Evolutionary conservation across 92 coral and sea anemone genomes (phyloP).

Genomic region (Porites lobata): DNA sequence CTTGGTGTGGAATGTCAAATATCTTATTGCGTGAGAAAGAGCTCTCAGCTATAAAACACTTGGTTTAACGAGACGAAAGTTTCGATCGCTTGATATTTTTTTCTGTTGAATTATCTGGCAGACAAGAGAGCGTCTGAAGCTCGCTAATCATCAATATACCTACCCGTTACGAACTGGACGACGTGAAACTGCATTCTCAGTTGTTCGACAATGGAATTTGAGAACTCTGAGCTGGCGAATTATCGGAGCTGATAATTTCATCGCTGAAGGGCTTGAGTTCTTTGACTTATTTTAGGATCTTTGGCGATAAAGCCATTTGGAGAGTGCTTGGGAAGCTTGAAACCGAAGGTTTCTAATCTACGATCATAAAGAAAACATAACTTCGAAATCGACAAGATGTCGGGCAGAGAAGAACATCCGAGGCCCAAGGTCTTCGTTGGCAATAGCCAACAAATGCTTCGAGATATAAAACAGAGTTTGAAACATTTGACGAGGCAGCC

Average conservation of each 20-base stretch:
- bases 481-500: conserved; percentile 88
- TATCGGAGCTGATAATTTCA: conserved; percentile 40
- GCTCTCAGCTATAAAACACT: conserved; percentile 4
- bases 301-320: conserved; percentile 36
- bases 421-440: conserved; percentile 76
- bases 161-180: conserved; percentile 16
- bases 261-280: conserved; percentile 59
- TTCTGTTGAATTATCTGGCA: conserved; percentile 3
- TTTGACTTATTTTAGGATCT: conserved; percentile 47
- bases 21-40: conserved; percentile 53
- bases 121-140: conserved; percentile 34
- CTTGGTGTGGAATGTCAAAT: conserved; percentile 55
- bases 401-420: conserved; percentile 35
- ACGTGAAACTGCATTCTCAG: conserved; percentile 50
- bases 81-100: conserved; percentile 27
- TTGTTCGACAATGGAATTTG: conserved; percentile 59
- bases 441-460: conserved; percentile 92
- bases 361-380: conserved; percentile 45
- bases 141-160: conserved; percentile 31
- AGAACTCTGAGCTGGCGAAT: conserved; percentile 41
- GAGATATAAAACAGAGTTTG: conserved; percentile 90
- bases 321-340: conserved; percentile 17
- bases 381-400: conserved; percentile 18
- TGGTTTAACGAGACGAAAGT: conserved; percentile 15
- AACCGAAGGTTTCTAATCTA: conserved; percentile 29